Conservation (phyloP, 2,888 invertebrate species). For the Alviniconcha strummeri region DNA sequence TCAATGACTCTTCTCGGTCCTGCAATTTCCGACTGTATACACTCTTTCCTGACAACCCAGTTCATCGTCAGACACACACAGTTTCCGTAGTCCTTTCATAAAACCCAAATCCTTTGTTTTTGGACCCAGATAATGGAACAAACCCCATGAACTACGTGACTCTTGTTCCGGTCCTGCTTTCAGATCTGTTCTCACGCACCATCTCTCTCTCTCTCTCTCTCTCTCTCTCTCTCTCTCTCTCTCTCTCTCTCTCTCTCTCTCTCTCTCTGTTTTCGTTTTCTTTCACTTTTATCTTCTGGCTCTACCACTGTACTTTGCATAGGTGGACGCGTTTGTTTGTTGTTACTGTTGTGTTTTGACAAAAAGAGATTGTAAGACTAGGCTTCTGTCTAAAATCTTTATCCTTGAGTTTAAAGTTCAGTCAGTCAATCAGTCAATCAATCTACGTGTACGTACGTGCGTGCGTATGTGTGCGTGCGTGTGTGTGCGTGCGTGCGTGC, state of each 20-base stretch:
- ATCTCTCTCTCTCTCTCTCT: constrained; percentile 18
- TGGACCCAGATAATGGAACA: too few relatives aligned
- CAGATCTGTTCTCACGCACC: too few relatives aligned
- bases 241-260: neutral
- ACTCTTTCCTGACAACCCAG: too few relatives aligned
- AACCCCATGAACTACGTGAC: too few relatives aligned
- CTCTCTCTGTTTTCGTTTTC: neutral
- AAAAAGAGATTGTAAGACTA: too few relatives aligned
- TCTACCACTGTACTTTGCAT: neutral
- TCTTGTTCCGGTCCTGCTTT: too few relatives aligned
- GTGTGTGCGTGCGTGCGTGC: neutral
- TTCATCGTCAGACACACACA: too few relatives aligned
- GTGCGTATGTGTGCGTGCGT: neutral
- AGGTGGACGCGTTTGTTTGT: too few relatives aligned
- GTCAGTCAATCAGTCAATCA: neutral
- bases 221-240: neutral
- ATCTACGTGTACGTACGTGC: neutral
- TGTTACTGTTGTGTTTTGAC: neutral
- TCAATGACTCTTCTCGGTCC: too few relatives aligned
- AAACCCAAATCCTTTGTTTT: too few relatives aligned
- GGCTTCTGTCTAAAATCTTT: too few relatives aligned
- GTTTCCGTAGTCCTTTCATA: too few relatives aligned
- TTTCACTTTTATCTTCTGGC: neutral
- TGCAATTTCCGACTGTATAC: neutral
- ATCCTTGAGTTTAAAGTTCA: neutral